Conservation (phyloP, 2,113 vertebrate species). For the Motacilla alba region DNA sequence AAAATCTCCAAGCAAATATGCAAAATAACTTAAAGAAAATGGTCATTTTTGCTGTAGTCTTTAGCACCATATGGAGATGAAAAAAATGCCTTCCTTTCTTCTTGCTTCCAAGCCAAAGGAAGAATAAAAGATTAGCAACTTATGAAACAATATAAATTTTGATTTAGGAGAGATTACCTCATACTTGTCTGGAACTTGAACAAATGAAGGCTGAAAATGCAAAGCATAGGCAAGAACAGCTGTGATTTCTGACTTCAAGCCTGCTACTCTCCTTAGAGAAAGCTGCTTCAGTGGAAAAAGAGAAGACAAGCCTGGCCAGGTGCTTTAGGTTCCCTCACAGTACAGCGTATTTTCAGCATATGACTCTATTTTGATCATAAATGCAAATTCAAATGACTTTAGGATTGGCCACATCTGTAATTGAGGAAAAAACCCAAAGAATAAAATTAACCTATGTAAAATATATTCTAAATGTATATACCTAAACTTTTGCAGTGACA, state of each 20-base stretch:
- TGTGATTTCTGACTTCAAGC: slow-evolving; percentile 41
- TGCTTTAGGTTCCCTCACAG: not conserved
- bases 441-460: not conserved
- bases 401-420: not conserved
- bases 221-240: slow-evolving; percentile 1
- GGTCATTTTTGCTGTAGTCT: not conserved
- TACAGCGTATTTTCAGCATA: not conserved
- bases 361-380: not conserved
- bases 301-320: not conserved
- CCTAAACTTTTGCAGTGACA: not conserved
- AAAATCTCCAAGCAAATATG: not conserved
- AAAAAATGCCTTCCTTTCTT: not conserved
- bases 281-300: not conserved
- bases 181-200: slow-evolving; percentile 41
- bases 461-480: not conserved
- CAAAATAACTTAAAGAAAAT: not conserved
- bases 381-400: not conserved
- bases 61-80: not conserved
- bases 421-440: not conserved
- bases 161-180: slow-evolving; percentile 56
- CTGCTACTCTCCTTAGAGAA: not conserved
- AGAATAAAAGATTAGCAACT: slow-evolving; percentile 21
- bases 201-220: slow-evolving; percentile 40
- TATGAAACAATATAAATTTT: not conserved
- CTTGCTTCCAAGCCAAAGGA: not conserved